Conservation (phyloP, 1,140 invertebrate species). For the Rhysida immarginata region DNA sequence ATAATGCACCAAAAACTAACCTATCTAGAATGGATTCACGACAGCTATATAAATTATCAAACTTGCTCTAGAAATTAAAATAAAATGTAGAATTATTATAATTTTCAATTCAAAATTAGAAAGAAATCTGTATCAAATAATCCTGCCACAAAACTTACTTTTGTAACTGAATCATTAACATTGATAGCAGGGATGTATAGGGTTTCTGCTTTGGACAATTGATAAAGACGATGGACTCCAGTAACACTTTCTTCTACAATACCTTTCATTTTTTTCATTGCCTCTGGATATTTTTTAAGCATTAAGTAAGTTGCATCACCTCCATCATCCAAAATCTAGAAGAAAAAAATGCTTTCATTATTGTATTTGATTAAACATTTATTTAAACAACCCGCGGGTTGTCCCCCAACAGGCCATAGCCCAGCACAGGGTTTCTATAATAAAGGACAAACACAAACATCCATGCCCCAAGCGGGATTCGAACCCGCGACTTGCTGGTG, state of each 20-base stretch:
- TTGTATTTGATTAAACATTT: no score
- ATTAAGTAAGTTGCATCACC: conserved; percentile 93
- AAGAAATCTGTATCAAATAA: not conserved
- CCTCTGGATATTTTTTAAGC: conserved; percentile 88
- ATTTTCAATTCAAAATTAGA: not conserved
- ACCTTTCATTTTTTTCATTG: conserved; percentile 90
- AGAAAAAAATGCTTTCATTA: no score
- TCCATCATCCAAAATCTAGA: conserved; percentile 83
- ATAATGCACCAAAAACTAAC: conserved; percentile 47
- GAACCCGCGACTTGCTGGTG: no score
- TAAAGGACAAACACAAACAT: no score
- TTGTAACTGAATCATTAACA: conserved; percentile 95
- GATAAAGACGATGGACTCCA: conserved; percentile 90
- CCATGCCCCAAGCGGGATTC: no score
- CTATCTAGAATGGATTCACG: conserved; percentile 75
- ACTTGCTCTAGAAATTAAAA: conserved; percentile 59
- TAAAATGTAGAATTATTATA: not conserved
- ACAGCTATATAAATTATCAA: conserved; percentile 90
- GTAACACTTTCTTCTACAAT: conserved; percentile 97
- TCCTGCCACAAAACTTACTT: conserved; percentile 30
- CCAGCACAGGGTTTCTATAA: no score
- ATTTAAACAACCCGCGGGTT: no score
- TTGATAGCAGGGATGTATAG: conserved; percentile 97
- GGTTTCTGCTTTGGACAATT: conserved; percentile 86
- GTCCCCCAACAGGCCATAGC: no score